Conservation (phyloP, 2,888 invertebrate genomes). For the Siphlonurus alternatus region DNA sequence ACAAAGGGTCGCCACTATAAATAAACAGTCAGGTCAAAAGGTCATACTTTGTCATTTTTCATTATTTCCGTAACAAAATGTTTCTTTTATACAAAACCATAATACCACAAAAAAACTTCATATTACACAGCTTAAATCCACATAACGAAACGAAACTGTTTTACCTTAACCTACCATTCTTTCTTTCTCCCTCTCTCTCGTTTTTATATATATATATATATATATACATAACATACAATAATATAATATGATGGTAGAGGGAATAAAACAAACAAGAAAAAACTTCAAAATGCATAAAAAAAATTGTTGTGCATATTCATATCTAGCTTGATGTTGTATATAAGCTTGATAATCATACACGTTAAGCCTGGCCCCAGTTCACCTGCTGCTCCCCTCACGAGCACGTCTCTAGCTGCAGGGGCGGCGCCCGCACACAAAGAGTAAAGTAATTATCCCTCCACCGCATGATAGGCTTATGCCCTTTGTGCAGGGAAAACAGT, state of each 20-base stretch:
- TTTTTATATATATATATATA: neutral
- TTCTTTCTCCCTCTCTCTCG: neutral
- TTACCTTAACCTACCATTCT: neutral
- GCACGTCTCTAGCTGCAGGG: too few relatives aligned
- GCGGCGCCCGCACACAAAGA: neutral
- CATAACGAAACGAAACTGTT: too few relatives aligned
- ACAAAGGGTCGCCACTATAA: too few relatives aligned
- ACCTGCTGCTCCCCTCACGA: too few relatives aligned
- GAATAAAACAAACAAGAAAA: neutral
- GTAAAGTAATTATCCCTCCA: neutral
- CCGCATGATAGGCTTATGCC: neutral
- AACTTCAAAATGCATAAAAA: neutral
- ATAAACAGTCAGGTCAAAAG: neutral
- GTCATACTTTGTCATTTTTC: neutral
- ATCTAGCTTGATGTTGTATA: neutral
- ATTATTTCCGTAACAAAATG: neutral
- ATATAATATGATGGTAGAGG: too few relatives aligned
- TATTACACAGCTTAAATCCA: neutral
- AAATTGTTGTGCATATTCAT: neutral
- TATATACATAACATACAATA: too few relatives aligned
- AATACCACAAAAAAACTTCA: neutral
- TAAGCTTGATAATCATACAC: neutral
- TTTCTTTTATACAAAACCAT: neutral
- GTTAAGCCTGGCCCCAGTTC: neutral
- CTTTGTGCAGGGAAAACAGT: neutral